phyloP scores from a whole-genome alignment of 2,113 vertebrate genomes.

The Corydoras maculifer region DNA sequence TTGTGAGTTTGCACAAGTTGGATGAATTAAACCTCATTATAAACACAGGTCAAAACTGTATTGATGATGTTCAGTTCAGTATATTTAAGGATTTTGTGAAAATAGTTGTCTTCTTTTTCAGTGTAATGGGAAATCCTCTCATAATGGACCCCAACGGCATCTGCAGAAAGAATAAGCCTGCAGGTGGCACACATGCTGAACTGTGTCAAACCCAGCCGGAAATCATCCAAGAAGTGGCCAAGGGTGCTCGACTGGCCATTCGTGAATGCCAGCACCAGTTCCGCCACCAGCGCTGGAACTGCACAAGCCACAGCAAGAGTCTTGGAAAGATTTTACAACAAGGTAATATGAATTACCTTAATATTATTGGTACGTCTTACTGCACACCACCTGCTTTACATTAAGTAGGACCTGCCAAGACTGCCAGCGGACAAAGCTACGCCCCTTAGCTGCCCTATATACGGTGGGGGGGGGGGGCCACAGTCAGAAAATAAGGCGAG shows the following conservation, averaged over 20 bases:
- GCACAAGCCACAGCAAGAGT: conserved; percentile 80
- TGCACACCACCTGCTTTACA: too few species aligned
- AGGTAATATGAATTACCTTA: conserved; percentile 57
- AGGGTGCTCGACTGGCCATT: conserved; percentile 76
- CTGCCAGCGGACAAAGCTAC: too few species aligned
- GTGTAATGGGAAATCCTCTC: conserved; percentile 79
- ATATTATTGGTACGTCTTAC: too few species aligned
- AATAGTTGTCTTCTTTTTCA: conserved; percentile 39
- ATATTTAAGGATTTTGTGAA: background rate
- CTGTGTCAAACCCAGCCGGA: conserved; percentile 81
- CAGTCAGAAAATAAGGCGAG: too few species aligned
- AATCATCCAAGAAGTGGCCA: conserved; percentile 76
- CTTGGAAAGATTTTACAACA: conserved; percentile 78
- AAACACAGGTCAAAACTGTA: background rate
- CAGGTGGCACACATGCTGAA: conserved; percentile 72
- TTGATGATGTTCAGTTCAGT: background rate
- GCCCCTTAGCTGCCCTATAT: too few species aligned
- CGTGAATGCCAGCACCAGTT: conserved; percentile 84
- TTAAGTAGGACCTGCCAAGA: too few species aligned
- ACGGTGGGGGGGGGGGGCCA: too few species aligned
- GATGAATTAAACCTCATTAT: background rate
- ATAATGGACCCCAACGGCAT: conserved; percentile 84
- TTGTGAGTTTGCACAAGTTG: background rate
- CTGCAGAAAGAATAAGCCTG: conserved; percentile 75
- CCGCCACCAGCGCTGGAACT: conserved; percentile 80